Percentiles rank a stretch among this genome's conserved stretches.
Evolutionary conservation across 2,797 vertebrate species (phyloP).

Genomic region (Eutrigla gurnardus): DNA sequence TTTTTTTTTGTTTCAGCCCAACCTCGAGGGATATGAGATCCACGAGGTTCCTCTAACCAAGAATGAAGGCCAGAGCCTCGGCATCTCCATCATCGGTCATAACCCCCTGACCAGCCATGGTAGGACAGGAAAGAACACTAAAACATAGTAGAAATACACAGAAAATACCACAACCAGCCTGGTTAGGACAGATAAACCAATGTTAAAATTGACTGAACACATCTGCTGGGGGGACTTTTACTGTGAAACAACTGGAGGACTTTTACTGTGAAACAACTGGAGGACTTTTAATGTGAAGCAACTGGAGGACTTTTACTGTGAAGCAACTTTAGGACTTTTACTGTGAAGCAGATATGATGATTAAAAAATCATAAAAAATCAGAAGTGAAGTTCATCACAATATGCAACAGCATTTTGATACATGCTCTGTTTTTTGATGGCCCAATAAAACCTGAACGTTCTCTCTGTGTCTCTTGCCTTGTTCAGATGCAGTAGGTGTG

Average conservation of each 20-base stretch:
- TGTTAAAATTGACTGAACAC: not conserved
- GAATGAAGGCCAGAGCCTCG: constrained; percentile 93
- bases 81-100: constrained; percentile 95
- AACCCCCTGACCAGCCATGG: constrained; percentile 80
- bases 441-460: not conserved
- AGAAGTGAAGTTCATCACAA: not conserved
- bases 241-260: not conserved
- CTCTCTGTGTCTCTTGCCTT: not conserved
- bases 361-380: not conserved
- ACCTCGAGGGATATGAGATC: constrained; percentile 87
- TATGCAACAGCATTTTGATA: constrained; percentile 2
- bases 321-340: not conserved
- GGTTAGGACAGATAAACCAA: not conserved
- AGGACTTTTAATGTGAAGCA: not conserved
- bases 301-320: not conserved
- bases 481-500: constrained; percentile 90
- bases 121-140: not conserved
- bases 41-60: constrained; percentile 90
- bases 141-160: not conserved
- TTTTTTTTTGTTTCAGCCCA: constrained; percentile 70
- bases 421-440: not conserved
- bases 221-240: too few relatives aligned
- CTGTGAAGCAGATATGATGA: not conserved
- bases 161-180: not conserved
- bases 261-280: not conserved